These are phyloP conservation scores for Nothobranchius furzeri DNA, from an alignment of 2,113 vertebrate species.

Conservation along the genomic window DNA sequence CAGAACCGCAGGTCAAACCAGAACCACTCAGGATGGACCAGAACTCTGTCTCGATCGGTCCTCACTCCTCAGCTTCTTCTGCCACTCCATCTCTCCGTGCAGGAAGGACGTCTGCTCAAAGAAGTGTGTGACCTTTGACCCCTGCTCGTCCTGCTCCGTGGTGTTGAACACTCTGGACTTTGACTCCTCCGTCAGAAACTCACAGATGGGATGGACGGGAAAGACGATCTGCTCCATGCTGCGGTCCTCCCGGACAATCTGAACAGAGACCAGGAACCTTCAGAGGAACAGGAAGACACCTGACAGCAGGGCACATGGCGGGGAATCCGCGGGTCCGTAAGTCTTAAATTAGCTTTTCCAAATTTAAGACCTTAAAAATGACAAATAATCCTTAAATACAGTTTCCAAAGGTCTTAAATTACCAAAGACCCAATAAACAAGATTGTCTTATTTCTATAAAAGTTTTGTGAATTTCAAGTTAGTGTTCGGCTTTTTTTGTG, in stretches of 20 bases:
- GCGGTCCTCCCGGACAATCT: constrained; percentile 96
- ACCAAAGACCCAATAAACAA: too few species aligned
- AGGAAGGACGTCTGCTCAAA: constrained; percentile 94
- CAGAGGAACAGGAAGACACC: background rate
- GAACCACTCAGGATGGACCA: background rate
- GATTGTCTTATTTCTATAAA: too few species aligned
- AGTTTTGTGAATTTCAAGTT: too few species aligned
- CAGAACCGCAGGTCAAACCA: background rate
- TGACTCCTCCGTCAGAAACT: constrained; percentile 94
- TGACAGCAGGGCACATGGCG: accelerated
- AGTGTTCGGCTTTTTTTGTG: too few species aligned
- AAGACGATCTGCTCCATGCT: constrained; percentile 99
- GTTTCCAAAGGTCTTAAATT: too few species aligned
- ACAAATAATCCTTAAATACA: too few species aligned
- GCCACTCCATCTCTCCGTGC: constrained; percentile 99
- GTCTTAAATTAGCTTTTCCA: too few species aligned
- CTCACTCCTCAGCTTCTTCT: constrained; percentile 96
- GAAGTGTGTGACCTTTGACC: constrained; percentile 98
- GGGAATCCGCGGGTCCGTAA: too few species aligned
- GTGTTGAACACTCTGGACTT: constrained; percentile 92
- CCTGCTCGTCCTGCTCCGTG: constrained; percentile 97
- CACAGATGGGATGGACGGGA: constrained; percentile 92
- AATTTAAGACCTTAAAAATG: too few species aligned
- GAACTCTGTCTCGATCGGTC: background rate
- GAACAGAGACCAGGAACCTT: background rate